Conservation (phyloP, 1,140 invertebrate species). For the Pentalonia nigronervosa region DNA sequence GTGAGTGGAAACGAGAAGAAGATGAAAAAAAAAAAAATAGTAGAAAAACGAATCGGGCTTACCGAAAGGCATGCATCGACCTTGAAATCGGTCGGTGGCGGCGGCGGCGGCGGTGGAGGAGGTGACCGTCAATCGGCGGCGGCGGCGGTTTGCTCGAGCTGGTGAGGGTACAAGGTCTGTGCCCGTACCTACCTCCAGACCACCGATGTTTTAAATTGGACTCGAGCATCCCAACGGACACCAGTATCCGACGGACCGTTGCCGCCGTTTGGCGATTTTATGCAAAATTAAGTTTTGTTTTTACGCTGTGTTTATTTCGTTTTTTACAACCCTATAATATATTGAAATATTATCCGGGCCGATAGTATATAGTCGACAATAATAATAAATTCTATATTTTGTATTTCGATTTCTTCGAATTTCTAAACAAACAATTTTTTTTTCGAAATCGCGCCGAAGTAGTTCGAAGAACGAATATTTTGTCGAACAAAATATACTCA, state of each 20-base stretch:
- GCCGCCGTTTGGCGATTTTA: constrained; percentile 55
- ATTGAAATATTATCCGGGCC: background rate
- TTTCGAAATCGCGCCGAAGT: background rate
- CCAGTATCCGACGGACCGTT: constrained; percentile 57
- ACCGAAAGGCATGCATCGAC: constrained; percentile 16
- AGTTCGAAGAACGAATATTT: constrained; percentile 29
- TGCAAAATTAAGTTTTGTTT: background rate
- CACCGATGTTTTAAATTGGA: constrained; percentile 51
- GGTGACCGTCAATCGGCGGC: constrained; percentile 21
- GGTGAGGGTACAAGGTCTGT: constrained; percentile 53
- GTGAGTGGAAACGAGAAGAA: background rate
- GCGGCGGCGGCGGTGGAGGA: background rate
- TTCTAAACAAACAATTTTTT: background rate
- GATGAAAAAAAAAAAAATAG: background rate
- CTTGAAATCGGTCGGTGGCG: constrained; percentile 28
- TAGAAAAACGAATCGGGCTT: background rate
- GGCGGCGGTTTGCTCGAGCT: background rate
- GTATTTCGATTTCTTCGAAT: background rate
- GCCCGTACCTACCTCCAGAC: background rate
- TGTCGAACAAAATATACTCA: no score
- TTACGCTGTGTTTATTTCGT: background rate
- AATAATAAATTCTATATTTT: background rate
- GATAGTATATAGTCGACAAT: background rate
- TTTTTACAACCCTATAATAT: background rate
- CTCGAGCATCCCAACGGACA: background rate